Evolutionary conservation across 2,113 vertebrate species (phyloP).

Genomic region (Tyrannus savana): DNA sequence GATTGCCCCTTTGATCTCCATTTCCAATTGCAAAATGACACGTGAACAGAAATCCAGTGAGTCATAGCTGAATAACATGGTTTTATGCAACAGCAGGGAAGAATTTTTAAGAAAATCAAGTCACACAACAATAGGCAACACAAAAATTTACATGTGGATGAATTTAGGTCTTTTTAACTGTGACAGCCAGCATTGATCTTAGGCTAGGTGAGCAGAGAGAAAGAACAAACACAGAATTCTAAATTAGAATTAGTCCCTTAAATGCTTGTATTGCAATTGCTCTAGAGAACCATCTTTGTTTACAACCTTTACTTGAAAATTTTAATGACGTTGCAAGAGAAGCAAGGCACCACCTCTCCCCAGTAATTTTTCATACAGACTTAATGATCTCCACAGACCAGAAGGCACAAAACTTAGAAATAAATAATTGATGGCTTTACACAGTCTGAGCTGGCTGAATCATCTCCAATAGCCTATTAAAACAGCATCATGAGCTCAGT

Average conservation of each 20-base stretch:
- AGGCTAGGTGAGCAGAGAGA: background rate
- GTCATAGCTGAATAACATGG: background rate
- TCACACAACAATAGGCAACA: background rate
- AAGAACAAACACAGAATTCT: background rate
- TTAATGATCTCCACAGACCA: conserved; percentile 21
- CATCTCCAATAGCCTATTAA: background rate
- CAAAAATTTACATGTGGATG: background rate
- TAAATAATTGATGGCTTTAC: conserved; percentile 55
- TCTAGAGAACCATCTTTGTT: background rate
- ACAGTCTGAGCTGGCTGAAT: conserved; percentile 18
- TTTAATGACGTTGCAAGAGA: background rate
- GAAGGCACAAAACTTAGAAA: background rate
- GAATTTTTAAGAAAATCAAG: background rate
- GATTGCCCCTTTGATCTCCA: background rate
- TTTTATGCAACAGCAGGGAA: background rate
- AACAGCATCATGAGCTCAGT: background rate
- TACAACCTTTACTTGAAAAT: background rate
- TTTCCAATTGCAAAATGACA: background rate
- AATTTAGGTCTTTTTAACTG: background rate
- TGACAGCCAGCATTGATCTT: background rate
- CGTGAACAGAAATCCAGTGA: background rate
- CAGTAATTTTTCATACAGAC: background rate
- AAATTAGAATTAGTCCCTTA: background rate
- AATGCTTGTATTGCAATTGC: background rate
- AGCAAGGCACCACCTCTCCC: background rate